These are phyloP conservation scores for Drosophila kurseongensis DNA, from an alignment of 1,140 invertebrate species.

Conservation along the genomic window DNA sequence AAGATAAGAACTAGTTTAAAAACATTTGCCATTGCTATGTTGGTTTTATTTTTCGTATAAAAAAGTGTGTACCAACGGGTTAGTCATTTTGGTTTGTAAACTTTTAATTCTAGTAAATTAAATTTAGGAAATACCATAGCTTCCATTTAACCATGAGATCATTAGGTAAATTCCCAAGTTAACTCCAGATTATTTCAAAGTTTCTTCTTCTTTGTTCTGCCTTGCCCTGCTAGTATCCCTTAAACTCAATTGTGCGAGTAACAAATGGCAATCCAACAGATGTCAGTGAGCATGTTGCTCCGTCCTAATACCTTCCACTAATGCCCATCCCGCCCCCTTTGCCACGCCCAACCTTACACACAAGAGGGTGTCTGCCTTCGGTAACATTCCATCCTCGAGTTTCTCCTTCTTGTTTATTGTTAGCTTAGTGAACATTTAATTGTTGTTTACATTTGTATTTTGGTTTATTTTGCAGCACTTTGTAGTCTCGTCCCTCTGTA, in stretches of 20 bases:
- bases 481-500: conserved; percentile 14
- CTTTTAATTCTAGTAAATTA: background rate
- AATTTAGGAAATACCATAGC: background rate
- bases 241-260: conserved; percentile 28
- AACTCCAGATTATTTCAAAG: background rate
- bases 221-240: conserved; percentile 13
- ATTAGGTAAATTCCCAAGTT: conserved; percentile 21
- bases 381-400: background rate
- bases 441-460: conserved; percentile 82
- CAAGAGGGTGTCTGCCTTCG: background rate
- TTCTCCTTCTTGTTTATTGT: conserved; percentile 47
- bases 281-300: conserved; percentile 19
- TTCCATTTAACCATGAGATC: background rate
- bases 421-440: conserved; percentile 82
- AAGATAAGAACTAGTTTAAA: background rate
- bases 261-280: conserved; percentile 36
- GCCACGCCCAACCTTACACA: background rate
- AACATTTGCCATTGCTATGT: conserved; percentile 6
- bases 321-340: background rate
- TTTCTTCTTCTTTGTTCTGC: background rate
- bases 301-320: conserved; percentile 11
- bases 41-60: too few species aligned
- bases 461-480: conserved; percentile 66
- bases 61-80: too few species aligned
- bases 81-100: too few species aligned